Evolutionary conservation across 2,113 vertebrate genomes (phyloP).

Genomic region (Panthera leo): DNA sequence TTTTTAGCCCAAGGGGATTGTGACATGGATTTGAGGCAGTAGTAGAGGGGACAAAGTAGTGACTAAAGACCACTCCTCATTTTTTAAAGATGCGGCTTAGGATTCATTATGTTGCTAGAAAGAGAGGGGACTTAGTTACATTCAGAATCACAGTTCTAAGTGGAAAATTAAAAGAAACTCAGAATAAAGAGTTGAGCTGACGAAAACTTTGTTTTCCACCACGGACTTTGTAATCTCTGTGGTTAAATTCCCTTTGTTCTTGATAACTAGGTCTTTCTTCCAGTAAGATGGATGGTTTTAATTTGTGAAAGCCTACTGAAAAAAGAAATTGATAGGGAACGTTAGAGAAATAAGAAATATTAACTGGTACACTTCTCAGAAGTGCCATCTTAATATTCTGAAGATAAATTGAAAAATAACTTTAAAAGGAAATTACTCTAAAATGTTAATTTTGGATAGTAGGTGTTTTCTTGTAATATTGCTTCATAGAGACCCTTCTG

Average conservation of each 20-base stretch:
- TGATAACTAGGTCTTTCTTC: constrained; percentile 42
- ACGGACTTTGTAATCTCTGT: background rate
- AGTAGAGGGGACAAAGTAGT: background rate
- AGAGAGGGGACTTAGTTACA: background rate
- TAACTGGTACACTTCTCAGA: constrained; percentile 1
- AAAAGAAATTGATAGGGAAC: constrained; percentile 2
- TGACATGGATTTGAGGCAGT: constrained; percentile 33
- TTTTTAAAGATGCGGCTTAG: constrained; percentile 4
- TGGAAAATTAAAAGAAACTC: constrained; percentile 40
- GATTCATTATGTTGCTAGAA: constrained; percentile 6
- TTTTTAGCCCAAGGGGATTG: constrained; percentile 8
- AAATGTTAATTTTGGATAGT: background rate
- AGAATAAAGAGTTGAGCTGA: constrained; percentile 27
- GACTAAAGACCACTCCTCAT: background rate
- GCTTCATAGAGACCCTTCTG: background rate
- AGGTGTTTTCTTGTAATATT: background rate
- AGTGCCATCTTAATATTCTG: constrained; percentile 52
- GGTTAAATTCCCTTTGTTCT: constrained; percentile 24
- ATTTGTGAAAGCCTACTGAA: constrained; percentile 43
- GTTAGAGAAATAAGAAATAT: constrained; percentile 53
- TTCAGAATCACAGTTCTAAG: constrained; percentile 22
- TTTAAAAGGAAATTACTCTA: constrained; percentile 14
- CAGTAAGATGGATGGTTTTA: constrained; percentile 46
- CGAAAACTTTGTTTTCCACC: constrained; percentile 51
- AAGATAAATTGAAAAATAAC: constrained; percentile 52